A percentile compares a stretch with the other conserved stretches of the same genome.
Conservation (phyloP, 2,113 vertebrate species). For the Cichladusa arquata region DNA sequence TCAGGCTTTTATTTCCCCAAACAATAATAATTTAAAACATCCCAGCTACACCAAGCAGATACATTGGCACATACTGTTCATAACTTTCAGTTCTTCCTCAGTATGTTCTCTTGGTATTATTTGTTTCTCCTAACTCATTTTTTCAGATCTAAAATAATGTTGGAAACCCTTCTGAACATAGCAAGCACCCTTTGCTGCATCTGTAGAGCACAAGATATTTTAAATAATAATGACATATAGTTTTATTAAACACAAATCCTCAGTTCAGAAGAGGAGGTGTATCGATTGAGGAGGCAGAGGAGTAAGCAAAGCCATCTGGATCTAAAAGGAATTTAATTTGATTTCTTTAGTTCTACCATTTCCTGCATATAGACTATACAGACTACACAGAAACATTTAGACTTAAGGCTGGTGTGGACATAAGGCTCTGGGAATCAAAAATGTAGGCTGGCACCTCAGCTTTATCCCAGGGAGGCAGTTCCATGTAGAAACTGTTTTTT, state of each 20-base stretch:
- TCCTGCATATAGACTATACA: neutral
- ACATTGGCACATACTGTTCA: neutral
- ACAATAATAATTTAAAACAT: neutral
- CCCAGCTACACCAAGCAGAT: neutral
- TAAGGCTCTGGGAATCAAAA: neutral
- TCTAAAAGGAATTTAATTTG: neutral
- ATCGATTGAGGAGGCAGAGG: neutral
- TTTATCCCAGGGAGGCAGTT: neutral
- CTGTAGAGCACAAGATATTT: neutral
- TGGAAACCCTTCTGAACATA: neutral
- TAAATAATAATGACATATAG: neutral
- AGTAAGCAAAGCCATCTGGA: neutral
- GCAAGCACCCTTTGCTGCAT: neutral
- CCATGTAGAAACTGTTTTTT: neutral
- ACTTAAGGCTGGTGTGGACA: neutral
- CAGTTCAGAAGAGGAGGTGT: neutral
- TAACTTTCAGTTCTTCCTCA: neutral
- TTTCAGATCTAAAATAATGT: neutral
- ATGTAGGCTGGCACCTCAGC: neutral
- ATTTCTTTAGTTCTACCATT: neutral
- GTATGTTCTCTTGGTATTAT: neutral
- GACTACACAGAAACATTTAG: neutral
- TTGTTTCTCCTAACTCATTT: neutral
- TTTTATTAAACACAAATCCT: neutral
- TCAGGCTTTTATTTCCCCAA: constrained; percentile 23